A percentile compares a stretch with the other conserved stretches of the same genome.
Evolutionary conservation across 2,888 invertebrate species (phyloP).

Genomic region (Chloroclystis v-ata): DNA sequence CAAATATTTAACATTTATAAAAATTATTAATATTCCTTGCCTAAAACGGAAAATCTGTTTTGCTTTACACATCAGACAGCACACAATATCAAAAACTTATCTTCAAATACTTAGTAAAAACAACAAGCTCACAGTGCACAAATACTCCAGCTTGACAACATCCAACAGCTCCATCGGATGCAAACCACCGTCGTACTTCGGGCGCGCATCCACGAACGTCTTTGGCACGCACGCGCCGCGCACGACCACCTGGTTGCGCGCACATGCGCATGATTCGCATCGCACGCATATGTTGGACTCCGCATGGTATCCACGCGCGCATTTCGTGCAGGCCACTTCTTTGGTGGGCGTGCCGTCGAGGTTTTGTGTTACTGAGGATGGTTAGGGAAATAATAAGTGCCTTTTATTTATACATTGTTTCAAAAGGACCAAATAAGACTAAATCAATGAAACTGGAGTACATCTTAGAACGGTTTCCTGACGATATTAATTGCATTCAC

Average conservation of each 20-base stretch:
- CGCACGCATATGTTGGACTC: conserved; percentile 48
- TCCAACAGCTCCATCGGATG: conserved; percentile 52
- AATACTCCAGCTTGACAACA: conserved; percentile 58
- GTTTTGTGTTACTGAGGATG: conserved; percentile 57
- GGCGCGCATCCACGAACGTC: conserved; percentile 47
- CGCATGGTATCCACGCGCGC: conserved; percentile 54
- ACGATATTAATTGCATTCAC: too few relatives aligned
- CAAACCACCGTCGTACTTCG: conserved; percentile 50
- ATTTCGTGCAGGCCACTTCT: conserved; percentile 65
- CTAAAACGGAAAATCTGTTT: not conserved
- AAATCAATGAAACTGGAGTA: too few relatives aligned
- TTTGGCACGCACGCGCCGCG: conserved; percentile 54
- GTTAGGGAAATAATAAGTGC: too few relatives aligned
- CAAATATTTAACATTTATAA: not conserved
- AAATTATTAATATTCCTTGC: not conserved
- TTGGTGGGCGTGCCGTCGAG: conserved; percentile 61
- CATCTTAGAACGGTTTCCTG: too few relatives aligned
- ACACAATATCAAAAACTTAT: too few relatives aligned
- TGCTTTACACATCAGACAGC: too few relatives aligned
- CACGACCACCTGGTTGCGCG: conserved; percentile 46
- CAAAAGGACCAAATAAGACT: not conserved
- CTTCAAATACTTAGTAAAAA: too few relatives aligned
- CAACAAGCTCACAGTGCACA: conserved; percentile 62
- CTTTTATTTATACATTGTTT: too few relatives aligned
- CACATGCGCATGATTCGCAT: conserved; percentile 55